These are phyloP conservation scores for Hymenochirus boettgeri DNA, from an alignment of 2,113 vertebrate species.

Conservation along the genomic window DNA sequence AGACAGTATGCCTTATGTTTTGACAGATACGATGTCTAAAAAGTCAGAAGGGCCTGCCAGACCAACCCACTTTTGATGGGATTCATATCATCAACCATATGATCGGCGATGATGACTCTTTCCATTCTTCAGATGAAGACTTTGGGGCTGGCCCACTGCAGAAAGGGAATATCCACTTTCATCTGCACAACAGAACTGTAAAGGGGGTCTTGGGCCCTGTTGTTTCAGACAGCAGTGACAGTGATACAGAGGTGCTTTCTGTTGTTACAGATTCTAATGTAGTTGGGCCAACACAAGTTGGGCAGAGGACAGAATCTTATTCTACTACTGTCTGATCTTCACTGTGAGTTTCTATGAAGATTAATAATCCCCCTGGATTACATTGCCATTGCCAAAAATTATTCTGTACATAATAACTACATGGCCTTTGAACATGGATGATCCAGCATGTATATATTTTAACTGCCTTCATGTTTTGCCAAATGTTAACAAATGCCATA, in stretches of 20 bases:
- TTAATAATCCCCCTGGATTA: slow-evolving; percentile 46
- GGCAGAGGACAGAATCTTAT: slow-evolving; percentile 66
- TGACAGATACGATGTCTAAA: slow-evolving; percentile 85
- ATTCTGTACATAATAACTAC: slow-evolving; percentile 38
- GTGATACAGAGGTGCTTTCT: slow-evolving; percentile 68
- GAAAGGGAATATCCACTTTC: slow-evolving; percentile 57
- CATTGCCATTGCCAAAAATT: slow-evolving; percentile 43
- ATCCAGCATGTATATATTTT: slow-evolving; percentile 46
- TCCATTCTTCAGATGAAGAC: slow-evolving; percentile 90
- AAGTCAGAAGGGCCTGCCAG: slow-evolving; percentile 72
- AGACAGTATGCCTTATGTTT: slow-evolving; percentile 39
- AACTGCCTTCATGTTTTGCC: slow-evolving; percentile 68
- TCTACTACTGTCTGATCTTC: slow-evolving; percentile 84
- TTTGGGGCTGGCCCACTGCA: slow-evolving; percentile 62
- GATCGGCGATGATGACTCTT: slow-evolving; percentile 72
- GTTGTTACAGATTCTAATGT: slow-evolving; percentile 54
- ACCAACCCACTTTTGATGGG: slow-evolving; percentile 82
- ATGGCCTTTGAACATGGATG: slow-evolving; percentile 37
- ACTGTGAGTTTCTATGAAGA: slow-evolving; percentile 55
- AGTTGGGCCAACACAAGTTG: slow-evolving; percentile 49
- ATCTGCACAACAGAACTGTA: slow-evolving; percentile 53
- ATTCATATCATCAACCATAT: slow-evolving; percentile 95
- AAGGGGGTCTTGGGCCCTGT: slow-evolving; percentile 68
- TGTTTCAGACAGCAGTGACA: slow-evolving; percentile 77
- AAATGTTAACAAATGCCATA: slow-evolving; percentile 68